These are phyloP conservation scores for Psittacula echo DNA, from an alignment of 2,797 vertebrate genomes.

Conservation along the genomic window DNA sequence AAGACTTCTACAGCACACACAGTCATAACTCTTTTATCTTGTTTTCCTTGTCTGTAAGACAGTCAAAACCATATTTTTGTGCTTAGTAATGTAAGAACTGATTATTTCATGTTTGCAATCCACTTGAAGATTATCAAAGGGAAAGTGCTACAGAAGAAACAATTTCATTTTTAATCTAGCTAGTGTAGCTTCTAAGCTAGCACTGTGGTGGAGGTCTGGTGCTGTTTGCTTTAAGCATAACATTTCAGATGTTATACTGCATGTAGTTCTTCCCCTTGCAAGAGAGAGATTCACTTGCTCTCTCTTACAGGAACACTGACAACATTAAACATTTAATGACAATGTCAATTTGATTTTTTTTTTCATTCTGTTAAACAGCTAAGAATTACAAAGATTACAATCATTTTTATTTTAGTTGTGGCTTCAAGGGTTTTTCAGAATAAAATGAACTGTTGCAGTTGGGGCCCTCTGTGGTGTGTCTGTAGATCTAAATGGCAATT, in stretches of 20 bases:
- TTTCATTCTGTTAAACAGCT: neutral
- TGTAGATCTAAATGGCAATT: neutral
- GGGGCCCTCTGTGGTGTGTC: accelerated
- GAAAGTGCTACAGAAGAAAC: neutral
- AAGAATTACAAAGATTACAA: neutral
- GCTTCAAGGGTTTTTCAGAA: neutral
- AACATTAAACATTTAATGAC: neutral
- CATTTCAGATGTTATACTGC: neutral
- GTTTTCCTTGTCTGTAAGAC: neutral
- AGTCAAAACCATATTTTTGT: neutral
- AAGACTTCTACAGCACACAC: neutral
- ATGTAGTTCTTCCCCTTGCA: neutral
- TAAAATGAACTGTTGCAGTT: neutral
- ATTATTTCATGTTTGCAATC: conserved; percentile 33
- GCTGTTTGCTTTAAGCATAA: neutral
- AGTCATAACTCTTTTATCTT: neutral
- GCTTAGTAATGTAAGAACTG: neutral
- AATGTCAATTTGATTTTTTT: accelerated
- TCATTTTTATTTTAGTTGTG: neutral
- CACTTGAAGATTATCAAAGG: conserved; percentile 24
- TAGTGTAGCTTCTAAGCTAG: neutral
- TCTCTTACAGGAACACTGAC: neutral
- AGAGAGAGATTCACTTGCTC: neutral
- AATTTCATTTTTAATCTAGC: neutral
- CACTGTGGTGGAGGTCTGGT: neutral